A percentile compares a stretch with the other conserved stretches of the same genome.
Evolutionary conservation across 2,113 vertebrate species (phyloP).

Genomic region (Hystrix brachyura): DNA sequence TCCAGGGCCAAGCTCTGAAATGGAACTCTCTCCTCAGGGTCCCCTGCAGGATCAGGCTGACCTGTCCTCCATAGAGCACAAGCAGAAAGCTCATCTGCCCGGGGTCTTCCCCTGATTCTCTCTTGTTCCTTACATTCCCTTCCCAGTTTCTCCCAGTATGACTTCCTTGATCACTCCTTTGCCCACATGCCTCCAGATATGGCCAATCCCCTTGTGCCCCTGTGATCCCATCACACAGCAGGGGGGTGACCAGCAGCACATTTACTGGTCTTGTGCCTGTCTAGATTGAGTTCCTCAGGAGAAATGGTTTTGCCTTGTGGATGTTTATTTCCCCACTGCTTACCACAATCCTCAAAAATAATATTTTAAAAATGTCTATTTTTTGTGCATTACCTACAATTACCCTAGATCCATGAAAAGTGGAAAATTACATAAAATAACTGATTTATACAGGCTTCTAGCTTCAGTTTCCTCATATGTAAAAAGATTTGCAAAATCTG

Average conservation of each 20-base stretch:
- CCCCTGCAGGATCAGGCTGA: neutral
- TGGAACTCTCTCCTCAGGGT: neutral
- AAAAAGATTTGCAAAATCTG: neutral
- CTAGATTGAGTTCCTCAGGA: slow-evolving; percentile 2
- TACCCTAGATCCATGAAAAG: neutral
- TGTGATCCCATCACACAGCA: neutral
- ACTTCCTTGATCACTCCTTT: neutral
- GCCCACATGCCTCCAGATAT: neutral
- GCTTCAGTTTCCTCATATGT: slow-evolving; percentile 37
- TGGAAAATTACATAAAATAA: neutral
- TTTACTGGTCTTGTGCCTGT: neutral
- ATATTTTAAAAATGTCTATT: neutral
- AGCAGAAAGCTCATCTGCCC: neutral
- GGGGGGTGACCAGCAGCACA: neutral
- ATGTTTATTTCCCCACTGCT: slow-evolving; percentile 42
- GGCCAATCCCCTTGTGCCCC: neutral
- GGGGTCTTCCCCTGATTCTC: neutral
- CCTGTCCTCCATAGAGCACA: neutral
- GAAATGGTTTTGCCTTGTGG: neutral
- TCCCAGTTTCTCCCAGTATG: neutral
- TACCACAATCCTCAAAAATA: slow-evolving; percentile 45
- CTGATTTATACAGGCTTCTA: slow-evolving; percentile 8
- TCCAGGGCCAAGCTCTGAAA: neutral
- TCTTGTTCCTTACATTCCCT: neutral
- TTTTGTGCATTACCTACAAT: slow-evolving; percentile 27